Conservation (phyloP, 1,140 invertebrate genomes). For the Euura saliciscinereae region DNA sequence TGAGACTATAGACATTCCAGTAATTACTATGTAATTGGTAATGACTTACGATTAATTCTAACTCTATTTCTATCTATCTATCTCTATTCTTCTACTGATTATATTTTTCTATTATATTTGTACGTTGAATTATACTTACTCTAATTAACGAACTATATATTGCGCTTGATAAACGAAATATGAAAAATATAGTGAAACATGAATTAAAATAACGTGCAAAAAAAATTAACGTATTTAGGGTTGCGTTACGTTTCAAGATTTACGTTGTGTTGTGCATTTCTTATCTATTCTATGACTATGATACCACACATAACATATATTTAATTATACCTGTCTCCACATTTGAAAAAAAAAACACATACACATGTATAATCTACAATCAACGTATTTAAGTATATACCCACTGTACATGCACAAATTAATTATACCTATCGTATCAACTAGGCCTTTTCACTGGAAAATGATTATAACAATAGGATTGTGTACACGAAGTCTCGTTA, state of each 20-base stretch:
- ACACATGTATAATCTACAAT: too few species aligned
- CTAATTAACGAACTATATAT: slow-evolving; percentile 33
- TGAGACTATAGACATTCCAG: neutral
- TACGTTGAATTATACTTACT: slow-evolving; percentile 59
- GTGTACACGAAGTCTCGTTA: too few species aligned
- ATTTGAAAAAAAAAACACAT: too few species aligned
- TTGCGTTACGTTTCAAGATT: slow-evolving; percentile 33
- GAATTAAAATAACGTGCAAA: slow-evolving; percentile 6
- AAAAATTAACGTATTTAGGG: slow-evolving; percentile 23
- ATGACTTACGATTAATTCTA: slow-evolving; percentile 50
- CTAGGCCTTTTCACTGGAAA: too few species aligned
- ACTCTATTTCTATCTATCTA: slow-evolving; percentile 58
- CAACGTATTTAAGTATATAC: too few species aligned
- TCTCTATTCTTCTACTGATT: slow-evolving; percentile 58
- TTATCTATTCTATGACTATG: neutral
- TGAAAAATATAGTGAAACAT: slow-evolving; percentile 17
- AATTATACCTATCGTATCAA: too few species aligned
- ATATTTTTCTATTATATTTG: slow-evolving; percentile 63
- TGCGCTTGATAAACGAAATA: slow-evolving; percentile 35
- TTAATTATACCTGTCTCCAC: too few species aligned
- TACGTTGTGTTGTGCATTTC: slow-evolving; percentile 37
- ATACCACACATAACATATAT: too few species aligned
- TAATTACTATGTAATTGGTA: slow-evolving; percentile 35
- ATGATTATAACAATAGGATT: too few species aligned
- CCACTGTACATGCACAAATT: too few species aligned